Evolutionary conservation across 2,797 vertebrate genomes (phyloP).

Genomic region (Semaprochilodus insignis): DNA sequence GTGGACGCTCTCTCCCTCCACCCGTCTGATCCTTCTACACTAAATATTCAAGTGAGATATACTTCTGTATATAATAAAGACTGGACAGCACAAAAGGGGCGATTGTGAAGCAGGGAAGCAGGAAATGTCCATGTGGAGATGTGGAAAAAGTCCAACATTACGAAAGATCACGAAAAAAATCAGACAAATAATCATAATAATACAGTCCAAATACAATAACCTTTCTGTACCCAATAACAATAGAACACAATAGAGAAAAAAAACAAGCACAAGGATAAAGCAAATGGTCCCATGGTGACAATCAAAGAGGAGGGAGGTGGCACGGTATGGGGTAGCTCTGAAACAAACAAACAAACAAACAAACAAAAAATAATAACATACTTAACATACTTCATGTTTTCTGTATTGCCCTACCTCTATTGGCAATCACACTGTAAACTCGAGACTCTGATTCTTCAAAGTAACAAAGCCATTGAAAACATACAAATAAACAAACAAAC

Average conservation of each 20-base stretch:
- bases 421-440: conserved; percentile 53
- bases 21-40: conserved; percentile 4
- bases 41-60: conserved; percentile 22
- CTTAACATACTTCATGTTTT: conserved; percentile 55
- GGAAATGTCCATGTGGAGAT: no score
- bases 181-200: conserved; percentile 23
- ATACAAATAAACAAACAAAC: neutral
- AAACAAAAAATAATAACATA: conserved; percentile 29
- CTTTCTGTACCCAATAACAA: conserved; percentile 27
- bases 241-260: conserved; percentile 39
- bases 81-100: neutral
- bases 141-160: neutral
- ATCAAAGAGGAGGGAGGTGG: conserved; percentile 55
- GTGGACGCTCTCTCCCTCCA: conserved; percentile 61
- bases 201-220: conserved; percentile 31
- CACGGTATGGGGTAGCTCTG: conserved; percentile 61
- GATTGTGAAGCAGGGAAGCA: no score
- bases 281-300: conserved; percentile 76
- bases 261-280: conserved; percentile 27
- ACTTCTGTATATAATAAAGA: conserved; percentile 14
- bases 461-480: conserved; percentile 36
- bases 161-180: conserved; percentile 9
- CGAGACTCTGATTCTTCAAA: conserved; percentile 42
- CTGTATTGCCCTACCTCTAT: conserved; percentile 24
- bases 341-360: neutral